Conservation (phyloP, 2,888 invertebrate species). For the Megastigmus dorsalis region DNA sequence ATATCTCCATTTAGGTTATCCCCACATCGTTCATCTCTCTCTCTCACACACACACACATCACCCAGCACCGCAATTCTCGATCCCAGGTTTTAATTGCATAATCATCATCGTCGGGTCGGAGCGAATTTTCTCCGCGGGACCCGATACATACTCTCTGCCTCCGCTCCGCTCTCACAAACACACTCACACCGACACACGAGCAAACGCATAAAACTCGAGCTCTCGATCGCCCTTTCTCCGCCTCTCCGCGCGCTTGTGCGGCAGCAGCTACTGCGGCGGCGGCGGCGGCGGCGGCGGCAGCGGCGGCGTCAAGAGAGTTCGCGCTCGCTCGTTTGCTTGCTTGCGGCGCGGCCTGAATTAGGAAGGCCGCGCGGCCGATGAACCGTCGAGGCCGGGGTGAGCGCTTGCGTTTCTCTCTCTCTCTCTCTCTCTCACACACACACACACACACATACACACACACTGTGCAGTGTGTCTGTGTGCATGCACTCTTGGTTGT, state of each 20-base stretch:
- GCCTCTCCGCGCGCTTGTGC: neutral
- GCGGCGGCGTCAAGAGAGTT: constrained; percentile 38
- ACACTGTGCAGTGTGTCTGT: neutral
- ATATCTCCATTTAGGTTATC: too few relatives aligned
- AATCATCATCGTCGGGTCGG: constrained; percentile 17
- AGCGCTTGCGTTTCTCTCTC: constrained; percentile 52
- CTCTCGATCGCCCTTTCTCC: constrained; percentile 42
- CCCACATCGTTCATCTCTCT: too few relatives aligned
- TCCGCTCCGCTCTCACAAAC: too few relatives aligned
- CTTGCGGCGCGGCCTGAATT: constrained; percentile 61
- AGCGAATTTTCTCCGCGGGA: neutral
- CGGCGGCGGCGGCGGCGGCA: constrained; percentile 6
- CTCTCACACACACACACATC: too few relatives aligned
- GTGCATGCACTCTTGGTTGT: neutral
- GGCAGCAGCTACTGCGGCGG: too few relatives aligned
- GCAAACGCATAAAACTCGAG: constrained; percentile 1
- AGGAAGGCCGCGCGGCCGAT: constrained; percentile 69
- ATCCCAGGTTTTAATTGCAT: neutral
- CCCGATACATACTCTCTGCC: too few relatives aligned
- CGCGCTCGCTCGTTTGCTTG: constrained; percentile 34
- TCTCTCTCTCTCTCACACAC: constrained; percentile 14
- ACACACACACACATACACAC: too few relatives aligned
- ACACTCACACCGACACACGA: neutral
- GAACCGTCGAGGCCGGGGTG: constrained; percentile 69
- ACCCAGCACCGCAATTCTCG: too few relatives aligned